phyloP scores from a whole-genome alignment of 2,797 vertebrate genomes.

The Agapornis canus region DNA sequence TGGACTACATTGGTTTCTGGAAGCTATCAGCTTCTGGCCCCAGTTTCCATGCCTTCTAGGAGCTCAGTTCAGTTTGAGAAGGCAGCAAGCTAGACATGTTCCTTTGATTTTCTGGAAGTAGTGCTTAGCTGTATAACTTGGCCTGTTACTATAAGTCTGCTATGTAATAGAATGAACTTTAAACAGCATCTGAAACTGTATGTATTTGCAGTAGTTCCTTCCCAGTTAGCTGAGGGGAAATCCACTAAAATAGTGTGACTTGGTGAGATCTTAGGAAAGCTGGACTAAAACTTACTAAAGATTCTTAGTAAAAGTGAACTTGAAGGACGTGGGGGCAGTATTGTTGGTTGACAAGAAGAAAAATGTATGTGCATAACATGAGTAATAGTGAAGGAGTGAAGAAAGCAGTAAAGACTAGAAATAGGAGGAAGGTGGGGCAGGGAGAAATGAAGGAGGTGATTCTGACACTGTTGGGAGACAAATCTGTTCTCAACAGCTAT shows the following conservation, averaged over 20 bases:
- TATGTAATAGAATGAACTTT: not conserved
- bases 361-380: not conserved
- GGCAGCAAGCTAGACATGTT: not conserved
- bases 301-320: not conserved
- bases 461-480: not conserved
- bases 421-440: not conserved
- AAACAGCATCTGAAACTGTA: not conserved
- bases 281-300: not conserved
- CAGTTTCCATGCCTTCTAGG: not conserved
- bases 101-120: not conserved
- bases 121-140: not conserved
- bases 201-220: not conserved
- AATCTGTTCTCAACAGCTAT: not conserved
- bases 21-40: not conserved
- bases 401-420: not conserved
- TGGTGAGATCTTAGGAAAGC: not conserved
- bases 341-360: not conserved
- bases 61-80: not conserved
- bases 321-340: not conserved
- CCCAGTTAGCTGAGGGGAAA: not conserved
- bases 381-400: not conserved
- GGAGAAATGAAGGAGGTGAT: not conserved
- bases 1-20: not conserved
- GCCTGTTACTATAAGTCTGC: not conserved
- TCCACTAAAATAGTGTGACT: fast-evolving